Conservation (phyloP, 2,797 vertebrate genomes). For the Manis crassicaudata region DNA sequence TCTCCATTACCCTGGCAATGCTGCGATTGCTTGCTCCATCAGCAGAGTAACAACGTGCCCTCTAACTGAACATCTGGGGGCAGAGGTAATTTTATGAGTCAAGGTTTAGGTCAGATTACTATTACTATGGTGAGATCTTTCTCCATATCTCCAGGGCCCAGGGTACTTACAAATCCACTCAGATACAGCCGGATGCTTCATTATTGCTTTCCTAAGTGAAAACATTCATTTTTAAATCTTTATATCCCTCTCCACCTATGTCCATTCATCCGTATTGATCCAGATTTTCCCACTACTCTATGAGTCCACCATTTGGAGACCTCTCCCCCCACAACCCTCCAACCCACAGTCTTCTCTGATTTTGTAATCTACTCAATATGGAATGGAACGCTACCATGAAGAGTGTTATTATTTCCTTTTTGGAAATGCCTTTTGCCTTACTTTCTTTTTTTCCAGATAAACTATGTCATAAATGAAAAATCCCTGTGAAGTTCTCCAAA, state of each 20-base stretch:
- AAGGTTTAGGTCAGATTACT: background rate
- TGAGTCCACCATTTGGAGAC: background rate
- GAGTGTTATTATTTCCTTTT: slow-evolving; percentile 62
- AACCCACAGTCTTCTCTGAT: background rate
- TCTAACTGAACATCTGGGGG: slow-evolving; percentile 30
- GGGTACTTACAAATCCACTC: slow-evolving; percentile 22
- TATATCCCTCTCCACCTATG: background rate
- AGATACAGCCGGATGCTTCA: background rate
- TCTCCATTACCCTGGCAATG: background rate
- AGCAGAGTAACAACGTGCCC: slow-evolving; percentile 30
- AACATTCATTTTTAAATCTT: background rate
- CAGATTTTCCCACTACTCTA: slow-evolving; percentile 46
- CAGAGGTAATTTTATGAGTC: slow-evolving; percentile 32
- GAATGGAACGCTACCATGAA: slow-evolving; percentile 55
- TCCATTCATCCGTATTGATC: slow-evolving; percentile 43
- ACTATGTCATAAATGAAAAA: slow-evolving; percentile 63
- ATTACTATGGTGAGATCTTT: background rate
- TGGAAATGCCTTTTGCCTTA: slow-evolving; percentile 60
- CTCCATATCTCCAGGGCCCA: background rate
- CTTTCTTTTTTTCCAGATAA: slow-evolving; percentile 53
- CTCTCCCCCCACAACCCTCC: accelerated
- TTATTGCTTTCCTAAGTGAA: slow-evolving; percentile 47
- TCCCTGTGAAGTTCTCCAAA: slow-evolving; percentile 72
- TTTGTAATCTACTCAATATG: slow-evolving; percentile 58
- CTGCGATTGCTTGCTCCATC: slow-evolving; percentile 33